Evolutionary conservation across 1,140 invertebrate genomes (phyloP), one percentile per base, ranked within the genome.

Genomic region (Drosophila varians): DNA sequence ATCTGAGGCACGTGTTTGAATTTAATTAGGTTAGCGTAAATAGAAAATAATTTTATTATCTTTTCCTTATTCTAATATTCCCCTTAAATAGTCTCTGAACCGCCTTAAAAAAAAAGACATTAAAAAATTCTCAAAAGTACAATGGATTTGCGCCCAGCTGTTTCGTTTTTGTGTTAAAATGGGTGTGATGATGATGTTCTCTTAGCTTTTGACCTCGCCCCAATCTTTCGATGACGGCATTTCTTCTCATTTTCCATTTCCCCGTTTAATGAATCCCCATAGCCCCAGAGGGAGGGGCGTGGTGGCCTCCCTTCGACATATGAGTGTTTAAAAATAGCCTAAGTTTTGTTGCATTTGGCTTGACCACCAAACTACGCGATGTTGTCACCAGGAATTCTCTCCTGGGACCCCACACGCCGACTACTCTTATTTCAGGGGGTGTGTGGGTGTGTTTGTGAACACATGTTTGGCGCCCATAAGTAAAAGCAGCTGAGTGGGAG

Each of bases 401-500:
- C 47, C 26, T 66, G 47, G 61, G 60, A 47, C 9, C 43, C 49
- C 48, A 16, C 36, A 12, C 36, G n/a, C 34, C n/a, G 3, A 2
- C 34, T 14, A 38, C 36, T 26, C 28, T 4, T 4, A 6, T 26
- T 18, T n/a, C 25, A 23, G 12, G 14, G 16, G 7, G 16, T 47
- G 21, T 42, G 38, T 36, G 43, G 57, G 62, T 49, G 51, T 7
- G 34, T 43, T 51, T 51, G 56, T 55, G 72, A 86, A 86, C 80
- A 86, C 80, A 86, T 86, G 80, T 86, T 86, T 87, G 73, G 80
- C 80, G 80, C 80, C 80, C 72, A 52, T 48, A 65, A 43, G 53
- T 65, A 43, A 34, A 76, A 60, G 42, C 80, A 86, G 80, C 80
- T 86, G 49, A 69, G 72, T 46, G 28, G 60, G 60, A 64, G 55